phyloP scores from a whole-genome alignment of 2,888 invertebrate genomes.

The Apamea crenata region DNA sequence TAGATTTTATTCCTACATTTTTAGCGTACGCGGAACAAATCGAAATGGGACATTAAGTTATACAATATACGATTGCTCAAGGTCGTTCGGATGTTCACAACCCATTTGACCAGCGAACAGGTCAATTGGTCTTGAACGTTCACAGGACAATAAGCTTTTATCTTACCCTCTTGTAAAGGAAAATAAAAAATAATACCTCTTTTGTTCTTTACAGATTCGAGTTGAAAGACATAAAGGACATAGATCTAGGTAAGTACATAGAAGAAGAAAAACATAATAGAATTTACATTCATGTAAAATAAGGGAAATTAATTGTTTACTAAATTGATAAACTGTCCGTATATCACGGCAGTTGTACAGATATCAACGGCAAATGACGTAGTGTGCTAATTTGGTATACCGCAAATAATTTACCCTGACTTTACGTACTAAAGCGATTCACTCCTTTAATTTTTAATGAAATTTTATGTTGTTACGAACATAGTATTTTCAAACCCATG shows the following conservation, averaged over 20 bases:
- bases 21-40: not conserved
- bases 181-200: conserved; percentile 35
- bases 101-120: not conserved
- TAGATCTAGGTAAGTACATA: conserved; percentile 32
- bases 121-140: not conserved
- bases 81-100: not conserved
- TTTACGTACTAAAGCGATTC: too few relatives aligned
- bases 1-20: not conserved
- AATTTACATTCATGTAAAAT: not conserved
- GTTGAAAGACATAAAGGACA: conserved; percentile 10
- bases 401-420: too few relatives aligned
- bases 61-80: not conserved
- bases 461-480: too few relatives aligned
- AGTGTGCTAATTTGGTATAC: too few relatives aligned
- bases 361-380: too few relatives aligned
- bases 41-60: not conserved
- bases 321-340: too few relatives aligned
- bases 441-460: too few relatives aligned
- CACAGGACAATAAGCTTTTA: conserved; percentile 30
- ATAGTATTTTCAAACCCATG: too few relatives aligned
- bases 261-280: conserved; percentile 2
- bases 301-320: too few relatives aligned
- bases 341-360: too few relatives aligned
- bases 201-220: conserved; percentile 47
- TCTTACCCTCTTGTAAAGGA: not conserved